Evolutionary conservation across 2,888 invertebrate species (phyloP).

Genomic region (Rosalia funebris): DNA sequence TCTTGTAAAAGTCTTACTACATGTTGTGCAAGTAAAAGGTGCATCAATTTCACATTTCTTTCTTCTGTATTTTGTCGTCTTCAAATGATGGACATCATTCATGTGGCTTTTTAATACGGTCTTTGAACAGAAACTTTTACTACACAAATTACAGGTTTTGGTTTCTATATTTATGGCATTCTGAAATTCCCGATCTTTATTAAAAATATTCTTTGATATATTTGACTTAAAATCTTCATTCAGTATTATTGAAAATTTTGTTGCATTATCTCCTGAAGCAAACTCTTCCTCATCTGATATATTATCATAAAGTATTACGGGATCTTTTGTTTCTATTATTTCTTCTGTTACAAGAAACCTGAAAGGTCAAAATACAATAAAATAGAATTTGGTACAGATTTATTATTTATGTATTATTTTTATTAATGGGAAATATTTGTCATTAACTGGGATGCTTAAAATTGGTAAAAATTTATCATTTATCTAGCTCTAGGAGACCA

Average conservation of each 20-base stretch:
- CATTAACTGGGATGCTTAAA: no score
- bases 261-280: background rate
- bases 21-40: conserved; percentile 54
- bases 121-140: conserved; percentile 42
- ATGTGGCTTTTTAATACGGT: conserved; percentile 47
- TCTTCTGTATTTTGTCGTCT: conserved; percentile 43
- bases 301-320: background rate
- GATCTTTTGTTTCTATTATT: background rate
- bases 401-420: no score
- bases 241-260: no score
- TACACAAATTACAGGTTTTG: conserved; percentile 45
- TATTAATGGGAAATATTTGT: no score
- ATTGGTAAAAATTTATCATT: no score
- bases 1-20: conserved; percentile 57
- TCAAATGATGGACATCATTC: conserved; percentile 41
- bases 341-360: background rate
- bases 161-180: conserved; percentile 51
- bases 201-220: no score
- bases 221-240: no score
- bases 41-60: conserved; percentile 54
- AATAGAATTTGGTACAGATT: background rate
- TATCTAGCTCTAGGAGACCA: no score
- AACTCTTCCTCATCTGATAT: background rate
- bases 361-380: background rate
- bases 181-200: conserved; percentile 44